These are phyloP conservation scores for Ascaphus truei DNA, from an alignment of 2,113 vertebrate species.

Conservation along the genomic window DNA sequence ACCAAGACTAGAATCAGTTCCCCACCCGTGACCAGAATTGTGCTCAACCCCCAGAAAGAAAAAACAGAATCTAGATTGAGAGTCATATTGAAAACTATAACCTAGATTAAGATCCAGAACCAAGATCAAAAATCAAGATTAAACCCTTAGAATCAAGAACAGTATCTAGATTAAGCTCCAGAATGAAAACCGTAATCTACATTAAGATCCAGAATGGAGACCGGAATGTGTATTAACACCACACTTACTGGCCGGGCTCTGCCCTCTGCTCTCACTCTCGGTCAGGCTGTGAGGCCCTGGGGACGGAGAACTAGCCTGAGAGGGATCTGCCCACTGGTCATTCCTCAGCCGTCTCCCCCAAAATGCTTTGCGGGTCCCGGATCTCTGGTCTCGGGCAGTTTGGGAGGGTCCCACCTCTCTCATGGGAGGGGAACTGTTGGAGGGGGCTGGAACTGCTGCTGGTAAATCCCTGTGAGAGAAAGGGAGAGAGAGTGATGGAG, in stretches of 20 bases:
- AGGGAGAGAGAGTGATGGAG: background rate
- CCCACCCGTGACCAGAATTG: too few relatives aligned
- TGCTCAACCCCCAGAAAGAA: too few relatives aligned
- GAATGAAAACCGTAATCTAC: too few relatives aligned
- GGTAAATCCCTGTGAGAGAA: background rate
- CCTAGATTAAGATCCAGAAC: too few relatives aligned
- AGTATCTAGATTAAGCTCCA: background rate
- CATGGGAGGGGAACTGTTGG: background rate
- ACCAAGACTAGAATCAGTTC: too few relatives aligned
- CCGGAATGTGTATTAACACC: too few relatives aligned
- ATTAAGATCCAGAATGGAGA: too few relatives aligned
- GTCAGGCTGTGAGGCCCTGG: constrained; percentile 13
- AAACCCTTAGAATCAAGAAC: background rate
- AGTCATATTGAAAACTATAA: too few relatives aligned
- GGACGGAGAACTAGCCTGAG: constrained; percentile 10
- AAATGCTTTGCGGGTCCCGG: background rate
- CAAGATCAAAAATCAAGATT: too few relatives aligned
- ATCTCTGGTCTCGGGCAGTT: background rate
- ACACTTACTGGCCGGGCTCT: constrained; percentile 1
- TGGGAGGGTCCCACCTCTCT: background rate
- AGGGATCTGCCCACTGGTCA: background rate
- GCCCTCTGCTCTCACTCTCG: constrained; percentile 1
- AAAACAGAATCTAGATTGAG: too few relatives aligned
- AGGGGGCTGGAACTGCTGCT: background rate
- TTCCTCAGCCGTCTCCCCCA: background rate